Evolutionary conservation across 2,797 vertebrate species (phyloP).

Genomic region (Siniperca obscura): DNA sequence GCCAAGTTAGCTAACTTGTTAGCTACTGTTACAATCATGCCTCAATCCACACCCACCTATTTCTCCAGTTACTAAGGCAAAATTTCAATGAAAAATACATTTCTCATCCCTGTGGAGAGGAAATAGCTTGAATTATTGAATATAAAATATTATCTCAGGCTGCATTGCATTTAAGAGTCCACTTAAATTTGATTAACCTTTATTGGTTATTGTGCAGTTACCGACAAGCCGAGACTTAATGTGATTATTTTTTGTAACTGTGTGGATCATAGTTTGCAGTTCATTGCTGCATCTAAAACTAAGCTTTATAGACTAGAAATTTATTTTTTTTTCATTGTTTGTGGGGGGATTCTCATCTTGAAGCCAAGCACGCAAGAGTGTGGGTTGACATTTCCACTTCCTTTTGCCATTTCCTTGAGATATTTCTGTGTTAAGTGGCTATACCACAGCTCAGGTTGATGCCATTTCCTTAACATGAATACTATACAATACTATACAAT

Average conservation of each 20-base stretch:
- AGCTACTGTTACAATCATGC: conserved; percentile 16
- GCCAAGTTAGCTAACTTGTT: conserved; percentile 8
- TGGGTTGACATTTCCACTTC: neutral
- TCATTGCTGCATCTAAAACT: no score
- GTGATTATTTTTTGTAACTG: neutral
- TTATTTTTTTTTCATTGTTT: neutral
- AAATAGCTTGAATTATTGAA: no score
- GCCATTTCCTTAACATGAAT: conserved; percentile 9
- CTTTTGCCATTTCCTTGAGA: neutral
- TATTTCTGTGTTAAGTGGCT: conserved; percentile 1
- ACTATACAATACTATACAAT: neutral
- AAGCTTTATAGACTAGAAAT: neutral
- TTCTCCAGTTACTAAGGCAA: conserved; percentile 17
- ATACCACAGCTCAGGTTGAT: conserved; percentile 10
- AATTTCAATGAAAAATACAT: conserved; percentile 35
- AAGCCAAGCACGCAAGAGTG: neutral
- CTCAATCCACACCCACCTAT: conserved; percentile 24
- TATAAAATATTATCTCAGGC: neutral
- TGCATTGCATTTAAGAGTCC: neutral
- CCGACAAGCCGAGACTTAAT: neutral
- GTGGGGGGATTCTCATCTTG: neutral
- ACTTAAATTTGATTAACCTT: neutral
- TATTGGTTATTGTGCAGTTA: neutral
- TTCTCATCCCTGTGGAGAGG: neutral
- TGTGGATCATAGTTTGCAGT: neutral